These are phyloP conservation scores for Elaphurus davidianus DNA, from an alignment of 2,113 vertebrate genomes.

Conservation along the genomic window DNA sequence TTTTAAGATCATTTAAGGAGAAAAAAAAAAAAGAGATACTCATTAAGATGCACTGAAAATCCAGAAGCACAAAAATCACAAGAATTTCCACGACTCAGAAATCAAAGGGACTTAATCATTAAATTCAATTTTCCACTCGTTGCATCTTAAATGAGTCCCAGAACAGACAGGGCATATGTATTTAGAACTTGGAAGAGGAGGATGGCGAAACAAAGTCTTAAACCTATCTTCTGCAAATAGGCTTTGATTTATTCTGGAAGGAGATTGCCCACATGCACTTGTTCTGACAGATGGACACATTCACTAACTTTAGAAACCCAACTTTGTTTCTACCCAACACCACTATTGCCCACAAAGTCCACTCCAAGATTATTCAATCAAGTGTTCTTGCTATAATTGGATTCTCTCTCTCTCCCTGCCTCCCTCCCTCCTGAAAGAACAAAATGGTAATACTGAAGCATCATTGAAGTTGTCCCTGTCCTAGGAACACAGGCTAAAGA, in stretches of 20 bases:
- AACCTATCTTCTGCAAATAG: neutral
- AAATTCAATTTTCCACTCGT: conserved; percentile 41
- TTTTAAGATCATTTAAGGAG: neutral
- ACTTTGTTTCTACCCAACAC: neutral
- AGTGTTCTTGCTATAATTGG: conserved; percentile 45
- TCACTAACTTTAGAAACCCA: conserved; percentile 28
- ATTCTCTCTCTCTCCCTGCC: neutral
- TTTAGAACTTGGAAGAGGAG: neutral
- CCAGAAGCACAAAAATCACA: conserved; percentile 13
- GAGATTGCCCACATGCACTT: neutral
- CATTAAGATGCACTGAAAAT: neutral
- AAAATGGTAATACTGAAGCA: neutral
- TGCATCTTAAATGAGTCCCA: conserved; percentile 16
- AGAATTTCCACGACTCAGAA: conserved; percentile 24
- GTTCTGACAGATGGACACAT: neutral
- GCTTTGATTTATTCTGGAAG: neutral
- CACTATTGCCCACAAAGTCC: conserved; percentile 34
- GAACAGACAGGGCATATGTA: neutral
- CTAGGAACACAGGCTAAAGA: neutral
- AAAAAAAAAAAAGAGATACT: neutral
- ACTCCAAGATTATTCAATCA: conserved; percentile 60
- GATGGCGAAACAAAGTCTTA: neutral
- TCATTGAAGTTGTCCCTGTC: neutral
- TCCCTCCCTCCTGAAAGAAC: neutral
- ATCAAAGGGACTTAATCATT: conserved; percentile 27